These are phyloP conservation scores for Lasius platythorax DNA, from an alignment of 2,888 invertebrate genomes.

Conservation along the genomic window DNA sequence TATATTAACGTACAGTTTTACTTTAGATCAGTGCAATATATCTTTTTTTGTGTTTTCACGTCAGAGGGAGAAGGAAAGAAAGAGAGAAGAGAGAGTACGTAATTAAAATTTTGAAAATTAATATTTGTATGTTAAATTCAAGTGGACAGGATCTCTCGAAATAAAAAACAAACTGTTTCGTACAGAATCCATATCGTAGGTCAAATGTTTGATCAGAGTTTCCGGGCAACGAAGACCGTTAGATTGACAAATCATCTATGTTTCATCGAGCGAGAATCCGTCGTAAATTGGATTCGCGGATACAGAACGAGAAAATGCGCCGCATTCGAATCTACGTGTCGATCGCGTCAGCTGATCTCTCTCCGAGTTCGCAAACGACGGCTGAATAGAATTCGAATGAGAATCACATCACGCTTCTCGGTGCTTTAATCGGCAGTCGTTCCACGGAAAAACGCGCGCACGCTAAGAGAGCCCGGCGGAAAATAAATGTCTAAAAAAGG, in stretches of 20 bases:
- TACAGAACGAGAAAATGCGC: background rate
- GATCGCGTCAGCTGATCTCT: slow-evolving; percentile 6
- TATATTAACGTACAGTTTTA: background rate
- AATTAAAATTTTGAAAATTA: background rate
- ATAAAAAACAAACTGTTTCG: background rate
- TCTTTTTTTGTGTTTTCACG: background rate
- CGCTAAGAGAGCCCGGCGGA: background rate
- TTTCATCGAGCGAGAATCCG: slow-evolving; percentile 8
- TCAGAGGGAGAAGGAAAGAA: background rate
- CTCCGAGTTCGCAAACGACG: background rate
- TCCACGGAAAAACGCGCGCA: slow-evolving; percentile 22
- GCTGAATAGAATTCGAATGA: slow-evolving; percentile 6
- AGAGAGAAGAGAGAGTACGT: background rate
- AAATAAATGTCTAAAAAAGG: slow-evolving; percentile 43
- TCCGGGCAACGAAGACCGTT: background rate
- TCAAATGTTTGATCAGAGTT: slow-evolving; percentile 9
- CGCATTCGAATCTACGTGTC: background rate
- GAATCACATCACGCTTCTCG: slow-evolving; percentile 8
- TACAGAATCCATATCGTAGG: background rate
- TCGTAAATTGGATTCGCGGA: background rate
- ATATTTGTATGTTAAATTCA: background rate
- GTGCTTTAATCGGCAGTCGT: slow-evolving; percentile 23
- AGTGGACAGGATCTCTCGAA: background rate
- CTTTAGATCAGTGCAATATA: background rate
- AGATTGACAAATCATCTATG: background rate